Percentiles rank a stretch among this genome's conserved stretches.
Evolutionary conservation across 1,140 invertebrate genomes (phyloP).

Genomic region (Araneus ventricosus): DNA sequence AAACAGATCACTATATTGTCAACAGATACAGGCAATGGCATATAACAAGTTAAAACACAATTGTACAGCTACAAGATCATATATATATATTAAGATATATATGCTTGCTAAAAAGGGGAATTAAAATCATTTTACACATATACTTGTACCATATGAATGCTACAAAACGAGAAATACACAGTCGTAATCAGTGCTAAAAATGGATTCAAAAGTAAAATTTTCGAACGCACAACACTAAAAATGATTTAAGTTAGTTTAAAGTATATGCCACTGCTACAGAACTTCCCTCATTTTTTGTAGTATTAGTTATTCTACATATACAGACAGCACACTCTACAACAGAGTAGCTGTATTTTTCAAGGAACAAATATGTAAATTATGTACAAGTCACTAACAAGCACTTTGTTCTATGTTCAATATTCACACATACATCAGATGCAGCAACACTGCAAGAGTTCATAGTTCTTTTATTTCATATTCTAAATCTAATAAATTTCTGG

Average conservation of each 20-base stretch:
- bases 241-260: conserved; percentile 36
- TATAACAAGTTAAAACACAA: conserved; percentile 54
- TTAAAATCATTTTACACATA: conserved; percentile 45
- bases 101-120: not conserved
- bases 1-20: conserved; percentile 60
- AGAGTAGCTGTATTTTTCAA: conserved; percentile 42
- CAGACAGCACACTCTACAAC: conserved; percentile 31
- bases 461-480: conserved; percentile 39
- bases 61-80: conserved; percentile 31
- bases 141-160: not conserved
- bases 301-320: conserved; percentile 62
- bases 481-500: conserved; percentile 65
- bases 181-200: conserved; percentile 7
- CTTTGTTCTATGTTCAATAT: conserved; percentile 73
- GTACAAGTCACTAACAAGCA: conserved; percentile 70
- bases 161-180: not conserved
- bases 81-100: not conserved
- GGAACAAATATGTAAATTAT: conserved; percentile 70
- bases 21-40: conserved; percentile 61
- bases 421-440: conserved; percentile 64
- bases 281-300: not conserved
- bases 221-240: not conserved
- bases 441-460: conserved; percentile 39
- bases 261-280: conserved; percentile 58
- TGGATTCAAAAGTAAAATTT: not conserved